Evolutionary conservation across 2,113 vertebrate species (phyloP).

Genomic region (Emydura subglobosa): DNA sequence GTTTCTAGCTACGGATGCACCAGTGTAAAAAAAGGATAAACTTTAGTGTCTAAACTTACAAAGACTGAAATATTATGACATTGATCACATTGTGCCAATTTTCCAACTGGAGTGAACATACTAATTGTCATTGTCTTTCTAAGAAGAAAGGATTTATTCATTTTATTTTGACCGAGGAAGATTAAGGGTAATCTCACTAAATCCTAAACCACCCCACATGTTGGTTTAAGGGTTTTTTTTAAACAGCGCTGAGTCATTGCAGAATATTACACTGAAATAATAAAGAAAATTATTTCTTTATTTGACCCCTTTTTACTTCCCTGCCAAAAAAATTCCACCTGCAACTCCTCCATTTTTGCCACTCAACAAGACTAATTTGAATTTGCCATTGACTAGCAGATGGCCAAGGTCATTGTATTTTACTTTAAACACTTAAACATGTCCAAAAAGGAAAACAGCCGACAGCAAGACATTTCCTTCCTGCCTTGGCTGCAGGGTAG

Average conservation of each 20-base stretch:
- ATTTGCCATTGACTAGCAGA: neutral
- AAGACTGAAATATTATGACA: conserved; percentile 21
- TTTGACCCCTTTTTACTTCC: neutral
- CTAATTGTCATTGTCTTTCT: conserved; percentile 71
- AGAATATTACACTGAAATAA: neutral
- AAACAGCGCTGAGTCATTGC: conserved; percentile 30
- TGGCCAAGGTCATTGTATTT: neutral
- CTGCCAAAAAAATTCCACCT: neutral
- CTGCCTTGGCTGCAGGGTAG: conserved; percentile 5
- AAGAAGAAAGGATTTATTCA: conserved; percentile 67
- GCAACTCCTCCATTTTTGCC: rapidly evolving
- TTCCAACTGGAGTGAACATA: conserved; percentile 6
- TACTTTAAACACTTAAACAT: neutral
- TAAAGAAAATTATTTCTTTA: neutral
- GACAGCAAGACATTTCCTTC: conserved; percentile 31
- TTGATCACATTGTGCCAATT: conserved; percentile 30
- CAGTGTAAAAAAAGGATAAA: conserved; percentile 34
- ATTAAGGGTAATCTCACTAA: conserved; percentile 73
- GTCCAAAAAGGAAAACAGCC: neutral
- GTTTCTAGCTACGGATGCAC: neutral
- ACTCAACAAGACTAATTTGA: neutral
- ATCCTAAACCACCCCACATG: conserved; percentile 53
- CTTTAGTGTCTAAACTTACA: neutral
- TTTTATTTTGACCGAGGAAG: conserved; percentile 59
- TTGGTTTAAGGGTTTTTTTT: neutral